Base-by-base conservation (phyloP, 2,797 vertebrate species). In the Arrhamphus sclerolepis region DNA sequence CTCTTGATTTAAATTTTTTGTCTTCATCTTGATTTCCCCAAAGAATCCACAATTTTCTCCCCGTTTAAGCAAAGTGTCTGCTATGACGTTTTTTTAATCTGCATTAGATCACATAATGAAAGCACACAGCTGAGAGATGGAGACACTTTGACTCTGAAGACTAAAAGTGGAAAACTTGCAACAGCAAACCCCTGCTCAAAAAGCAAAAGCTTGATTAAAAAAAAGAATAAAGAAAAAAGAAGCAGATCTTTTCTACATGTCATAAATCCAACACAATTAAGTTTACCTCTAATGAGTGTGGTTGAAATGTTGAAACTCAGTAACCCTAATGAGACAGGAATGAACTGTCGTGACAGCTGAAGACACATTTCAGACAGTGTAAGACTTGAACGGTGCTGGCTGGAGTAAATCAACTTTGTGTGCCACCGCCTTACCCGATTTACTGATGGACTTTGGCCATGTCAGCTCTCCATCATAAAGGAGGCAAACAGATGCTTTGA, bases 331-430 rank as follows among this genome's bases (percentile, higher is more conserved):
- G 50, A 71, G 52, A 76, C 46, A 40, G 41, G 22, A 60, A 62
- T 72, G 74, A 71, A 65, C 47, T 71, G 7, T 66, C 20, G 31
- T 72, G 77, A 84, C 72, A 89, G 90, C 92, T 92, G 90, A 92
- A 93, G 88, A 94, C 92, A 90, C 92, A 90, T 92, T 93, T 89
- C 62, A 51, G 31, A 83, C 75, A 79, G n/a, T 41, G 42, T 46
- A 62, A 60, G 77, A 72, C 54, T 56, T 73, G 40, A 74, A 67
- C 68, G 77, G 70, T 60, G 74, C 44, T 38, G 16, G 31, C 9
- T 17, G 76, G 86, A 91, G 85, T 85, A 88, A 90, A 90, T 62
- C 91, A 60, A 56, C 71, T 76, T 63, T 19, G 49, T 56, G 41
- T 58, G 42, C 53, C 22, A 28, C 22, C 8, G 49, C 22, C 6